Evolutionary conservation across 53 echinoderm and acorn worm genomes (phyloP).

Genomic region (Echinarachnius parma): DNA sequence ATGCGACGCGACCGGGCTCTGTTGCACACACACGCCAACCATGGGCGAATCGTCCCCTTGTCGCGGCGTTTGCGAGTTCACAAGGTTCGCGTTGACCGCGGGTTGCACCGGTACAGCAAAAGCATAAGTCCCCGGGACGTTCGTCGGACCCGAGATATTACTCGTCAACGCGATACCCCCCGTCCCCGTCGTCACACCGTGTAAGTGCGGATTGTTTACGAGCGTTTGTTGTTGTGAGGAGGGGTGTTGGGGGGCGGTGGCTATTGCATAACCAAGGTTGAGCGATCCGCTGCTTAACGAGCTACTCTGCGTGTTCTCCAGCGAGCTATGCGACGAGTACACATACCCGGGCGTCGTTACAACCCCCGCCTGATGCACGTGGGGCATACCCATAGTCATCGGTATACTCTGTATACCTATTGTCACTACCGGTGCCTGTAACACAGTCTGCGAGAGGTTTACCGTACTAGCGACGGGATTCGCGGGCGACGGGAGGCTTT

Average conservation of each 20-base stretch:
- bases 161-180: slow-evolving; percentile 32
- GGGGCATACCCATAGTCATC: slow-evolving; percentile 40
- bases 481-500: slow-evolving; percentile 33
- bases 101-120: slow-evolving; percentile 72
- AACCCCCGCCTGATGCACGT: slow-evolving; percentile 61
- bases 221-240: slow-evolving; percentile 29
- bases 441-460: slow-evolving; percentile 49
- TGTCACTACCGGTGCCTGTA: slow-evolving; percentile 39
- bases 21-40: slow-evolving; percentile 97
- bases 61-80: slow-evolving; percentile 61
- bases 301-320: slow-evolving; percentile 44
- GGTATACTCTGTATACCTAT: slow-evolving; percentile 31
- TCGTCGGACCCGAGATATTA: slow-evolving; percentile 20
- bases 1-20: slow-evolving; percentile 96
- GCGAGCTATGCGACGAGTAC: slow-evolving; percentile 62
- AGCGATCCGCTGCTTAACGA: slow-evolving; percentile 58
- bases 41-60: slow-evolving; percentile 95
- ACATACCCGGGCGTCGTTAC: slow-evolving; percentile 53
- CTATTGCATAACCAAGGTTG: slow-evolving; percentile 70
- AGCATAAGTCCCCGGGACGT: slow-evolving; percentile 48
- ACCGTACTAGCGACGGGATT: slow-evolving; percentile 44
- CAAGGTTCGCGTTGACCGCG: slow-evolving; percentile 59
- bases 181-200: slow-evolving; percentile 45
- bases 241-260: slow-evolving; percentile 39
- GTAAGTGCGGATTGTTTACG: slow-evolving; percentile 47